These are phyloP conservation scores for Sebastes schlegelii DNA, from an alignment of 2,113 vertebrate genomes.

Conservation along the genomic window DNA sequence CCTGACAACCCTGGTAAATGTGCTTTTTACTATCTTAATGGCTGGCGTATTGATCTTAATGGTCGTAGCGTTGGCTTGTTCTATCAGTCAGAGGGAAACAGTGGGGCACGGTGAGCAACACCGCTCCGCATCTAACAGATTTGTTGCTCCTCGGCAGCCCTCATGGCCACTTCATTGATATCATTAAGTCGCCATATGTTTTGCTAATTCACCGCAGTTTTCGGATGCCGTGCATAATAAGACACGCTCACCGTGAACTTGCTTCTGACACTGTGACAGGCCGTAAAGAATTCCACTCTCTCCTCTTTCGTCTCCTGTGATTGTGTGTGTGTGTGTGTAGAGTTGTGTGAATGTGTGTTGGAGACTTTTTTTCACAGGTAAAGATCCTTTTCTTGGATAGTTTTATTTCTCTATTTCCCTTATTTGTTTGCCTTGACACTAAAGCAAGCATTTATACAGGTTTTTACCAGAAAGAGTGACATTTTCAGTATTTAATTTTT, in stretches of 20 bases:
- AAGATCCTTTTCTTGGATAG: neutral
- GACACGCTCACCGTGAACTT: constrained; percentile 79
- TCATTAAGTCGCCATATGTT: constrained; percentile 83
- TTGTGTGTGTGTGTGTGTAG: constrained; percentile 26
- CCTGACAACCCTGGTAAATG: constrained; percentile 92
- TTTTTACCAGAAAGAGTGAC: neutral
- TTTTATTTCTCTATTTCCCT: constrained; percentile 3
- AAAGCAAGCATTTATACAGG: neutral
- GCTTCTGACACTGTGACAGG: constrained; percentile 78
- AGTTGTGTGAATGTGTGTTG: constrained; percentile 11
- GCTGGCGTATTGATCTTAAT: constrained; percentile 92
- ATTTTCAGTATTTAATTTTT: neutral
- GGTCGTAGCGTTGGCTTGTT: constrained; percentile 85
- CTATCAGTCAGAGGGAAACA: constrained; percentile 85
- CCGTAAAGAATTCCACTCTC: constrained; percentile 70
- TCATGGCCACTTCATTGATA: constrained; percentile 83
- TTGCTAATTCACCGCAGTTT: constrained; percentile 81
- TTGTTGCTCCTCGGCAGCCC: constrained; percentile 78
- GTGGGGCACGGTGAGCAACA: constrained; percentile 80
- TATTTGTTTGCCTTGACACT: neutral
- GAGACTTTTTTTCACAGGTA: neutral
- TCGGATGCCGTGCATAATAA: constrained; percentile 76
- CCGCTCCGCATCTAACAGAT: constrained; percentile 77
- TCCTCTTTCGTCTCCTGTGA: constrained; percentile 40
- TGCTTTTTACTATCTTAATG: constrained; percentile 94